Evolutionary conservation across 2,113 vertebrate species (phyloP), one percentile per base, ranked within the genome.

Genomic region (Chionodraco myersi): DNA sequence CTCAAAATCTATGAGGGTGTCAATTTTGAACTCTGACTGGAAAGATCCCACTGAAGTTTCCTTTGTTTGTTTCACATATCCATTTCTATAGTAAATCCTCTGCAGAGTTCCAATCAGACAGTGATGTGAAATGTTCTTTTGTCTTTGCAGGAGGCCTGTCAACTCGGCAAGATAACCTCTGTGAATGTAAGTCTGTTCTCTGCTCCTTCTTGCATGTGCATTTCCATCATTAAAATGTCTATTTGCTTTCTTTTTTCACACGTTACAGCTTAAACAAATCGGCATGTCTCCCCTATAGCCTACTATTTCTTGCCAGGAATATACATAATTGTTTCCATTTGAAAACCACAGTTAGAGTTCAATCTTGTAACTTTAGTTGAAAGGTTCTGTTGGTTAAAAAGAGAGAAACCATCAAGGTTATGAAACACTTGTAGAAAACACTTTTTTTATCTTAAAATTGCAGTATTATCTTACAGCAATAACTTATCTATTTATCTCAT

Each of bases 111-210:
- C 5, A 66, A 69, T 72, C 34, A 69, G 71, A 60, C 11, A 62
- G n/a, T 16, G 21, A 86, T 75, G 45, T 85, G 23, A 83, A 82
- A 75, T 80, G 30, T 60, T 85, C 54, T 74, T 88, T 12, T 92
- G 59, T 91, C 65, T 48, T 92, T 91, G 74, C 89, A 94, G 93
- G 93, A 94, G 62, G 92, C 86, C 83, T 94, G 92, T 92, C 93
- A 92, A 45, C 88, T 93, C 62, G 80, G 88, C 78, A 94, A 93
- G 91, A 92, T 94, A 69, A 88, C 89, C 3, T 91, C 92, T 68
- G 83, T 91, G 58, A 94, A 92, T 73, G 93, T 94, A 91, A 94
- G 93, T 93, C 11, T 60, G 8, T 61, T 36, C 60, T 77, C 18
- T 57, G 5, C 49, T 74, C 69, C 14, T 47, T 64, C 49, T 71